Evolutionary conservation across 1,140 invertebrate species (phyloP).

Genomic region (Anastatus disparis): DNA sequence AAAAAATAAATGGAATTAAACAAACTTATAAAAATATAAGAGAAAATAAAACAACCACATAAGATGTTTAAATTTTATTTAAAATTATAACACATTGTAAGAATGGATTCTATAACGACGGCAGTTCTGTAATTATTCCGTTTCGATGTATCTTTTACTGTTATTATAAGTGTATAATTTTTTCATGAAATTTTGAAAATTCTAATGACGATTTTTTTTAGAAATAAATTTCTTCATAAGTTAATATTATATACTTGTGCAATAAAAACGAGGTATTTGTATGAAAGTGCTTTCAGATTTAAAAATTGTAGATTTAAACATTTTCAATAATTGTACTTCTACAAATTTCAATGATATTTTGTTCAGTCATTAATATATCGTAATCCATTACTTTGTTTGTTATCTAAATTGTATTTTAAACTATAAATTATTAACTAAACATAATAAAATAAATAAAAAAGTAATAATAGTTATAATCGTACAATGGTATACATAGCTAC

Average conservation of each 20-base stretch:
- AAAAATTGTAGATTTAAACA: neutral
- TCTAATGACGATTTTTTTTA: neutral
- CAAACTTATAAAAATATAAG: too few relatives aligned
- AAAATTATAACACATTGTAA: slow-evolving; percentile 6
- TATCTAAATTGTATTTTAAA: neutral
- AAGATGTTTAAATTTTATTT: slow-evolving; percentile 13
- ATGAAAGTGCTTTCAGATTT: neutral
- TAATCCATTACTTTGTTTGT: neutral
- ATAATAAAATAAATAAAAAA: slow-evolving; percentile 31
- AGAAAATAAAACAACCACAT: too few relatives aligned
- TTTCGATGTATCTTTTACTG: neutral
- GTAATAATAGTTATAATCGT: slow-evolving; percentile 13
- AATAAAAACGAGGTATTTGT: slow-evolving; percentile 2
- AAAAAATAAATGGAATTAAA: neutral
- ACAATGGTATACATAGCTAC: neutral
- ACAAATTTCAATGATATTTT: neutral
- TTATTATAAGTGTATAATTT: too few relatives aligned
- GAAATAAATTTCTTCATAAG: neutral
- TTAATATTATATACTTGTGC: slow-evolving; percentile 1
- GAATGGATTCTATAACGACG: neutral
- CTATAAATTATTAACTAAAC: neutral
- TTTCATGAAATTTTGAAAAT: neutral
- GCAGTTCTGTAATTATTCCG: neutral
- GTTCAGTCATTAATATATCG: neutral
- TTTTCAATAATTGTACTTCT: neutral